A percentile compares a stretch with the other conserved stretches of the same genome.
Evolutionary conservation across 2,888 invertebrate genomes (phyloP).

Genomic region (Steinernema carpocapsae): DNA sequence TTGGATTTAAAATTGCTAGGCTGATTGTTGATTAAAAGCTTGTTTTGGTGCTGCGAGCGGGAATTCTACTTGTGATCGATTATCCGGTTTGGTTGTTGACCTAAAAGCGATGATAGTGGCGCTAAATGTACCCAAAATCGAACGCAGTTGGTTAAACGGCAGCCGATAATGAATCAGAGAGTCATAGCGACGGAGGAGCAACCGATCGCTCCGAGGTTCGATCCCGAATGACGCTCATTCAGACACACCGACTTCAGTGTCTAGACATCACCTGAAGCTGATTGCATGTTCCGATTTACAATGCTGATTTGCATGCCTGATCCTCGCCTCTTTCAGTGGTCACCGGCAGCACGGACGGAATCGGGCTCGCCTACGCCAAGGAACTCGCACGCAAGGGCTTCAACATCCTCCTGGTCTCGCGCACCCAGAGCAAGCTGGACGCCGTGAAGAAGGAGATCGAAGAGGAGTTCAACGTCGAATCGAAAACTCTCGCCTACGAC

Average conservation of each 20-base stretch:
- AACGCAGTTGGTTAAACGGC: background rate
- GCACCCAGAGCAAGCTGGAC: conserved; percentile 64
- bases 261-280: too few species aligned
- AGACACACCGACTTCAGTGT: too few species aligned
- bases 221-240: too few species aligned
- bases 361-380: conserved; percentile 67
- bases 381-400: conserved; percentile 63
- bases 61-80: too few species aligned
- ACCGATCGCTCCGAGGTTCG: too few species aligned
- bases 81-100: too few species aligned
- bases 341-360: conserved; percentile 68
- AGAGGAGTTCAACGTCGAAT: conserved; percentile 51
- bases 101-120: too few species aligned
- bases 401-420: conserved; percentile 65
- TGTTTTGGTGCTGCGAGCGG: background rate
- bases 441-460: conserved; percentile 61
- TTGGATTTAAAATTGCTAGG: conserved; percentile 9
- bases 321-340: conserved; percentile 56
- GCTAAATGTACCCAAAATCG: too few species aligned
- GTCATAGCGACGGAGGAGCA: too few species aligned
- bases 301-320: background rate
- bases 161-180: too few species aligned
- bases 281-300: background rate
- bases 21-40: too few species aligned
- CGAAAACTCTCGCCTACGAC: conserved; percentile 61